phyloP scores from a whole-genome alignment of 2,113 vertebrate genomes.

The Erinaceus europaeus region DNA sequence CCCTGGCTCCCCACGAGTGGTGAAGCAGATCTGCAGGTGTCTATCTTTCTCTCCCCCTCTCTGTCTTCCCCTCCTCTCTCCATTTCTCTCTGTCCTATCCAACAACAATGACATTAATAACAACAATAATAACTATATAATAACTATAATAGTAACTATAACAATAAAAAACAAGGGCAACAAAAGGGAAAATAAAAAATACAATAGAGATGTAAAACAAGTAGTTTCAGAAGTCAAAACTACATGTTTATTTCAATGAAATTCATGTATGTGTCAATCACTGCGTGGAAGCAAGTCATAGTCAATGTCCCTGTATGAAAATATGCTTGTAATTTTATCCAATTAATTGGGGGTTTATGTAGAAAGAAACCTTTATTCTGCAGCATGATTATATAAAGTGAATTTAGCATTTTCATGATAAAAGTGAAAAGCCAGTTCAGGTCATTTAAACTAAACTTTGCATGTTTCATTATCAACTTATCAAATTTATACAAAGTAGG shows the following conservation, averaged over 20 bases:
- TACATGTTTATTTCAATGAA: not conserved
- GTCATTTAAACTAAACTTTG: constrained; percentile 24
- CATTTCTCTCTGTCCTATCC: no score
- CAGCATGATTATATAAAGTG: not conserved
- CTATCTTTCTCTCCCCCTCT: no score
- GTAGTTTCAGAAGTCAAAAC: constrained; percentile 17
- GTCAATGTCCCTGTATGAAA: no score
- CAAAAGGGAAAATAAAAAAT: no score
- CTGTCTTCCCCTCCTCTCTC: no score
- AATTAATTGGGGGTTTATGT: not conserved
- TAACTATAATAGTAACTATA: no score
- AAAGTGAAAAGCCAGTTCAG: not conserved
- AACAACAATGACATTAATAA: no score
- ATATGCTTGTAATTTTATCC: not conserved
- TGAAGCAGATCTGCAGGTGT: no score
- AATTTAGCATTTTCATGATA: not conserved
- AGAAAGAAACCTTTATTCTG: not conserved
- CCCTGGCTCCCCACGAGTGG: no score
- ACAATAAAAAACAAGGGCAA: no score
- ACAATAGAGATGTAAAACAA: not conserved
- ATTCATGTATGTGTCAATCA: not conserved
- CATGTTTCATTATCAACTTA: constrained; percentile 51
- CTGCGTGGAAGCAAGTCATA: no score
- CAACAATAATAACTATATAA: no score
- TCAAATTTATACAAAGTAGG: constrained; percentile 34